Percentiles rank a stretch among this genome's conserved stretches.
These are phyloP conservation scores for Drosophila grimshawi DNA, from an alignment of 1,140 invertebrate species.

Conservation along the genomic window DNA sequence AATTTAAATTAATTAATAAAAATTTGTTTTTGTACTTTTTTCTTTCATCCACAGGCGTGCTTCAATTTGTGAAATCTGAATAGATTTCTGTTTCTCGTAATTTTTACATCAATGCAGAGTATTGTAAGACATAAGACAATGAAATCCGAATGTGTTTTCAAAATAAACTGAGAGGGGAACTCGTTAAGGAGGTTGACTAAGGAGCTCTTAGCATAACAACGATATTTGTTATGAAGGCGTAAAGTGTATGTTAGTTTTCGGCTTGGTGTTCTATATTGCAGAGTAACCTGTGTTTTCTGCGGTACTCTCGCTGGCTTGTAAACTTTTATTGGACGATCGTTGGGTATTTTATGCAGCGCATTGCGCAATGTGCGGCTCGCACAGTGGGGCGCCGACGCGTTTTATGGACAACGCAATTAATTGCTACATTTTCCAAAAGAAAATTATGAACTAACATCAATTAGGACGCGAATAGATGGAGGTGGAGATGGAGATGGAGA, in stretches of 20 bases:
- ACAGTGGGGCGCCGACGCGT: constrained; percentile 78
- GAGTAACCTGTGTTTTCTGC: constrained; percentile 29
- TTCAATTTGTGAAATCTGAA: no score
- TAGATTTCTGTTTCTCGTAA: no score
- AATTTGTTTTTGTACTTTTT: no score
- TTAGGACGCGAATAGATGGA: constrained; percentile 64
- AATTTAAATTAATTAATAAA: no score
- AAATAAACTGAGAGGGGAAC: no score
- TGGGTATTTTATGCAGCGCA: constrained; percentile 54
- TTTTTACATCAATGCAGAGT: no score
- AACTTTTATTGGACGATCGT: constrained; percentile 74
- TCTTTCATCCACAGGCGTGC: no score
- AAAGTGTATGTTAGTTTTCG: constrained; percentile 16
- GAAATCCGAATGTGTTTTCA: no score
- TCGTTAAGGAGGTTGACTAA: no score
- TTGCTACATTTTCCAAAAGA: constrained; percentile 82
- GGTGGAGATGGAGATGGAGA: constrained; percentile 2
- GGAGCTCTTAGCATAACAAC: no score
- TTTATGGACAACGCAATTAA: constrained; percentile 82
- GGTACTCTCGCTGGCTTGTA: constrained; percentile 68
- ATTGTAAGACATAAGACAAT: no score
- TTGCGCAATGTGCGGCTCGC: constrained; percentile 78
- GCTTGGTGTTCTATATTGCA: constrained; percentile 11
- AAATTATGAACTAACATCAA: constrained; percentile 84
- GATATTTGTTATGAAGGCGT: not conserved